Conservation (phyloP, 2,113 vertebrate species). For the Urocolius indicus region DNA sequence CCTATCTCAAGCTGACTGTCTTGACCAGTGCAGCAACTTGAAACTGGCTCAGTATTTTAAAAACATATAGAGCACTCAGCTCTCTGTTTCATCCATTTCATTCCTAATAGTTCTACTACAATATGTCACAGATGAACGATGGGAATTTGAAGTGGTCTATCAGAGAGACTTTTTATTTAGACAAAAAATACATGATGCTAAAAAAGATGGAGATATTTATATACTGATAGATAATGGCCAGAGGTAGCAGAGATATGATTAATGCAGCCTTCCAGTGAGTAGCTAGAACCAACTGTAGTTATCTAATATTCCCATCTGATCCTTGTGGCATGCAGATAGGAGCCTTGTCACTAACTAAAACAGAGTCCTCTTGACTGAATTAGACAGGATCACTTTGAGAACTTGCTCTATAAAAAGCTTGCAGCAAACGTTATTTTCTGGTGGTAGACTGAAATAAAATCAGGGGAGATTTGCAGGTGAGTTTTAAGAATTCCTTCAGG, state of each 20-base stretch:
- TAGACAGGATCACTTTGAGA: slow-evolving; percentile 27
- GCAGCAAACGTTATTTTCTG: slow-evolving; percentile 43
- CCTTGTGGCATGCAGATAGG: slow-evolving; percentile 2
- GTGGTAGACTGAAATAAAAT: slow-evolving; percentile 38
- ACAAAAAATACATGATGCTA: neutral
- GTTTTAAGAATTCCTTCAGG: slow-evolving; percentile 52
- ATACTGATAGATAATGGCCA: neutral
- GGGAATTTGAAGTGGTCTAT: neutral
- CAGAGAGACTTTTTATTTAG: neutral
- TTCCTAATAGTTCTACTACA: neutral
- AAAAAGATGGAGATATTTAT: slow-evolving; percentile 6
- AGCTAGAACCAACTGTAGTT: neutral
- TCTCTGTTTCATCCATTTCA: neutral
- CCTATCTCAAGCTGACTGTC: neutral
- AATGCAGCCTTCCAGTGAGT: neutral
- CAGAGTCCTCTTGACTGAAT: slow-evolving; percentile 4
- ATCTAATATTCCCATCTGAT: neutral
- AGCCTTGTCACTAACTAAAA: neutral
- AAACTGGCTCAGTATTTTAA: neutral
- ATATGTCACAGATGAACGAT: neutral
- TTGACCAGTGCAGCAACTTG: neutral
- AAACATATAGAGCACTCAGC: neutral
- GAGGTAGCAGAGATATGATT: neutral
- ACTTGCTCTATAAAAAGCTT: slow-evolving; percentile 24
- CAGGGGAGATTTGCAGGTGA: slow-evolving; percentile 29